A percentile compares a stretch with the other conserved stretches of the same genome.
Conservation (phyloP, 1,140 invertebrate genomes). For the Mizuhopecten yessoensis region DNA sequence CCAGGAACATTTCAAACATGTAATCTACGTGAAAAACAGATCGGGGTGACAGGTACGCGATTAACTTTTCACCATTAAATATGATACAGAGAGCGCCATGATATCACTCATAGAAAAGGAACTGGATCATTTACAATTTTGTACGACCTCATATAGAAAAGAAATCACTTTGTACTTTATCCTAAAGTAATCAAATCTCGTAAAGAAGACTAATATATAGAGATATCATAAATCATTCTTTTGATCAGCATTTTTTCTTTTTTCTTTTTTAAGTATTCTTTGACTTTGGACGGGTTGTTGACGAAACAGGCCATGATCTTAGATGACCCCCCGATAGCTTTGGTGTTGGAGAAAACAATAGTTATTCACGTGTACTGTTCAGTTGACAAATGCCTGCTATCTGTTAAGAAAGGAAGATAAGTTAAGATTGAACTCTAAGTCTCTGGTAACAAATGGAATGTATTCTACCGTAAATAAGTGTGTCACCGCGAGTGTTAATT, state of each 20-base stretch:
- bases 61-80: neutral
- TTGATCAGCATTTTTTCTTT: neutral
- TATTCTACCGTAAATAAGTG: neutral
- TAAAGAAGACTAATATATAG: neutral
- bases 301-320: neutral
- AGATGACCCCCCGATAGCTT: neutral
- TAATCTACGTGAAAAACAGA: neutral
- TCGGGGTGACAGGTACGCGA: neutral
- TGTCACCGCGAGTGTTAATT: neutral
- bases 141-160: neutral
- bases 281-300: neutral
- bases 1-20: neutral
- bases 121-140: conserved; percentile 18
- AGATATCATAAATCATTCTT: neutral
- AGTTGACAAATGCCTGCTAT: neutral
- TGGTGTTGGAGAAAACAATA: neutral
- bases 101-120: neutral
- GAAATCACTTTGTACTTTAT: conserved; percentile 39
- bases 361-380: neutral
- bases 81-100: neutral
- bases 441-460: neutral
- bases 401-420: neutral
- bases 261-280: neutral
- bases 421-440: neutral
- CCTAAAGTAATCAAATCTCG: neutral